Percentiles rank a stretch among this genome's conserved stretches.
These are phyloP conservation scores for Atethmia centrago DNA, from an alignment of 2,888 invertebrate genomes.

Conservation along the genomic window DNA sequence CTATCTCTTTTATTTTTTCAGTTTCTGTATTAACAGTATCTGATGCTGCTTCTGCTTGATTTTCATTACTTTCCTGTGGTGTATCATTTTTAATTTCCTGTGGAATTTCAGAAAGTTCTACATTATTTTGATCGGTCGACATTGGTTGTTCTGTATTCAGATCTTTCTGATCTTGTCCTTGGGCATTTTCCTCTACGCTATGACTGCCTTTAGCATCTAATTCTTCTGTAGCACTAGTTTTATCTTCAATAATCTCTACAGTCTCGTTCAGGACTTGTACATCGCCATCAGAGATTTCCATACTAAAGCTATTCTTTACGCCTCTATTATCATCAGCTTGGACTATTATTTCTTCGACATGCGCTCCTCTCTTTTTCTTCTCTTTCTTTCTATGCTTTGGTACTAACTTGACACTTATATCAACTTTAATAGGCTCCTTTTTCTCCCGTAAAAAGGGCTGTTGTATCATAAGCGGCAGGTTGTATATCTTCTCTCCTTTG, in stretches of 20 bases:
- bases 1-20: slow-evolving; percentile 26
- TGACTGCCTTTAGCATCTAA: slow-evolving; percentile 54
- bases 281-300: slow-evolving; percentile 84
- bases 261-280: slow-evolving; percentile 82
- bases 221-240: slow-evolving; percentile 56
- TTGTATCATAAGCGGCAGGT: slow-evolving; percentile 89
- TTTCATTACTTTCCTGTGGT: slow-evolving; percentile 7
- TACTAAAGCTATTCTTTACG: slow-evolving; percentile 85
- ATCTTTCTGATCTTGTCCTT: slow-evolving; percentile 44
- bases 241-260: slow-evolving; percentile 76
- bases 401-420: slow-evolving; percentile 94
- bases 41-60: slow-evolving; percentile 20
- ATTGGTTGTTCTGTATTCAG: slow-evolving; percentile 24
- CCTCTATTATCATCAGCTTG: slow-evolving; percentile 78
- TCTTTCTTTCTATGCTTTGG: slow-evolving; percentile 90
- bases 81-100: slow-evolving; percentile 6
- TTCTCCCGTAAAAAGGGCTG: slow-evolving; percentile 91
- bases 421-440: slow-evolving; percentile 94
- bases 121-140: slow-evolving; percentile 22
- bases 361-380: slow-evolving; percentile 80
- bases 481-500: slow-evolving; percentile 86
- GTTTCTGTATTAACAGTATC: slow-evolving; percentile 23
- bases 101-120: slow-evolving; percentile 13
- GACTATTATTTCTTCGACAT: slow-evolving; percentile 77
- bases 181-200: slow-evolving; percentile 53